Evolutionary conservation across 1,140 invertebrate species (phyloP).

Genomic region (Apis laboriosa): DNA sequence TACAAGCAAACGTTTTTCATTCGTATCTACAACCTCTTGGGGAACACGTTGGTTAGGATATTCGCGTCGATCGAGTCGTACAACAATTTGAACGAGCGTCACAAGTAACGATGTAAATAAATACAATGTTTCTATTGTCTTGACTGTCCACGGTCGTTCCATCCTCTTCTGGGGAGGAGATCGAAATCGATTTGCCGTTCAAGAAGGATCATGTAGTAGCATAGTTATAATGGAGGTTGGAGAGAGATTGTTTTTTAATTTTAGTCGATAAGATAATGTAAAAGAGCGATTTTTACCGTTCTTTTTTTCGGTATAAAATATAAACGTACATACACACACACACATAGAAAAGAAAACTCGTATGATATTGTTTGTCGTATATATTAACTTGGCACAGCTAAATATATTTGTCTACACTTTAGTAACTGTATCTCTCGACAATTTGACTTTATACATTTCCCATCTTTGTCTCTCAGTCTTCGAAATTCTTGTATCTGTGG

Average conservation of each 20-base stretch:
- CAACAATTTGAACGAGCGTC: slow-evolving; percentile 39
- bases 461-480: slow-evolving; percentile 59
- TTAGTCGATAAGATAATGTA: too few relatives aligned
- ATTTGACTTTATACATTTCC: slow-evolving; percentile 58
- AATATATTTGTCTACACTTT: slow-evolving; percentile 60
- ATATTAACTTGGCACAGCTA: slow-evolving; percentile 40
- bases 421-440: slow-evolving; percentile 54
- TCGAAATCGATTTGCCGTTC: too few relatives aligned
- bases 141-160: neutral
- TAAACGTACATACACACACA: too few relatives aligned
- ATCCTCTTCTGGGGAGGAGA: too few relatives aligned
- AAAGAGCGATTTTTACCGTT: too few relatives aligned
- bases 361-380: too few relatives aligned
- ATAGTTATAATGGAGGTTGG: too few relatives aligned
- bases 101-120: neutral
- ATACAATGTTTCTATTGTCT: too few relatives aligned
- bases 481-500: slow-evolving; percentile 65
- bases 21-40: slow-evolving; percentile 54
- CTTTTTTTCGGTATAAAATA: too few relatives aligned
- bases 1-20: slow-evolving; percentile 61
- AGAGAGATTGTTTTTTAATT: too few relatives aligned
- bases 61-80: slow-evolving; percentile 59
- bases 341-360: neutral
- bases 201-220: too few relatives aligned
- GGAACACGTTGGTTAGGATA: slow-evolving; percentile 38